Conservation (phyloP, 2,888 invertebrate genomes). For the Phragmatobia fuliginosa region DNA sequence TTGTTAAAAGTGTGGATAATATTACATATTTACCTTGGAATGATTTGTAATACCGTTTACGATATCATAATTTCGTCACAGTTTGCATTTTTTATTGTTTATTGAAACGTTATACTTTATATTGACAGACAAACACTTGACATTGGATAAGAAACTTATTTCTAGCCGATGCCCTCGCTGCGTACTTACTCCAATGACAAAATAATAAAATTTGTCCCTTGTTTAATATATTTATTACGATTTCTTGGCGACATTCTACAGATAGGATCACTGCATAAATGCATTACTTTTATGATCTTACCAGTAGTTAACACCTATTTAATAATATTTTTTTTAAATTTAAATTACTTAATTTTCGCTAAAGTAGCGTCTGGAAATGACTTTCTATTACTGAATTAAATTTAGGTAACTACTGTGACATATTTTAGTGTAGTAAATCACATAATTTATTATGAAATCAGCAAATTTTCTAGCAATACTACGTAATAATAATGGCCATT, state of each 20-base stretch:
- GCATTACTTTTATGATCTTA: neutral
- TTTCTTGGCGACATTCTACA: neutral
- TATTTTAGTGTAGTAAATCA: neutral
- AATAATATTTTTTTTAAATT: too few relatives aligned
- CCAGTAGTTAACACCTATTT: too few relatives aligned
- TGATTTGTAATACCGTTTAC: slow-evolving; percentile 19
- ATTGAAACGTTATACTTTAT: slow-evolving; percentile 26
- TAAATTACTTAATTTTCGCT: too few relatives aligned
- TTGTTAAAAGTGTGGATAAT: neutral
- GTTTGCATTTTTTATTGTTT: slow-evolving; percentile 43
- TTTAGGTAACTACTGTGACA: neutral
- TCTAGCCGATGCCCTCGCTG: slow-evolving; percentile 46
- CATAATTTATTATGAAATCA: neutral
- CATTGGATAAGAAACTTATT: slow-evolving; percentile 61
- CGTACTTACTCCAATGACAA: slow-evolving; percentile 26
- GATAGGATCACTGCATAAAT: neutral
- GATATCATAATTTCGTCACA: slow-evolving; percentile 34
- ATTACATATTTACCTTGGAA: slow-evolving; percentile 18
- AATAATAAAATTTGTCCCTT: slow-evolving; percentile 25
- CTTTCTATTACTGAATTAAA: neutral
- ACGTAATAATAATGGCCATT: neutral
- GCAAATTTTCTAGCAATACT: neutral
- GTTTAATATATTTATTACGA: neutral
- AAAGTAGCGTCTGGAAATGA: neutral
- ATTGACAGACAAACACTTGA: slow-evolving; percentile 51